A percentile compares a stretch with the other conserved stretches of the same genome.
phyloP scores from a whole-genome alignment of 2,113 vertebrate genomes.

The Ceyx cyanopectus region DNA sequence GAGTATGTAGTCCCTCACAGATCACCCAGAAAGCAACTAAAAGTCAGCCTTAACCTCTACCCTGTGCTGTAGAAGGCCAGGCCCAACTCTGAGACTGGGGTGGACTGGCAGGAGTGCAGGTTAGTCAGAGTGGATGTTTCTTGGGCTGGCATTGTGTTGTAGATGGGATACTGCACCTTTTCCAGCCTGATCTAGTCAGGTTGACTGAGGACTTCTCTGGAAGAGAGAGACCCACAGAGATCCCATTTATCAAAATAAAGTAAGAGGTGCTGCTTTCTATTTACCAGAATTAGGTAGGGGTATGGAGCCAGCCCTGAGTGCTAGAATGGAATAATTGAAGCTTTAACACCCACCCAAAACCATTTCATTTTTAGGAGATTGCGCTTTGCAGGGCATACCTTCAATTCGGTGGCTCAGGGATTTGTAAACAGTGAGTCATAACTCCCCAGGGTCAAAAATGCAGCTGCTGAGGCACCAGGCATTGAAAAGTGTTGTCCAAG shows the following conservation, averaged over 20 bases:
- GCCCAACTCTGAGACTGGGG: not conserved
- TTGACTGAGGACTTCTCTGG: not conserved
- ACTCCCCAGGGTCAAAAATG: conserved; percentile 24
- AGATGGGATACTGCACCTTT: not conserved
- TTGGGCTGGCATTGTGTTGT: not conserved
- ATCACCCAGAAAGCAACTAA: not conserved
- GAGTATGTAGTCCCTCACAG: not conserved
- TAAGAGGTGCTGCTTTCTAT: not conserved
- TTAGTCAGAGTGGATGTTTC: not conserved
- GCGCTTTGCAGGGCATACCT: not conserved
- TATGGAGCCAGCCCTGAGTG: not conserved
- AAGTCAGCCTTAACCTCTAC: not conserved
- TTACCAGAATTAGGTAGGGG: not conserved
- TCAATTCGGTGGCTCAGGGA: conserved; percentile 26
- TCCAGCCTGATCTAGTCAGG: not conserved
- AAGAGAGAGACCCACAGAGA: not conserved
- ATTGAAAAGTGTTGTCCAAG: conserved; percentile 52
- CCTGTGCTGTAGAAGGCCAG: not conserved
- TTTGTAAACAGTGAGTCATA: conserved; percentile 61
- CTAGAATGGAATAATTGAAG: not conserved
- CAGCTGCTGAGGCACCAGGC: conserved; percentile 52
- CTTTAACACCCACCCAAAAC: conserved; percentile 7
- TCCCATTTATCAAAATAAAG: not conserved
- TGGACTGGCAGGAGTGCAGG: not conserved
- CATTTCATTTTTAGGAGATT: not conserved